Evolutionary conservation across 2,797 vertebrate genomes (phyloP).

Genomic region (Ctenopoma multispine): DNA sequence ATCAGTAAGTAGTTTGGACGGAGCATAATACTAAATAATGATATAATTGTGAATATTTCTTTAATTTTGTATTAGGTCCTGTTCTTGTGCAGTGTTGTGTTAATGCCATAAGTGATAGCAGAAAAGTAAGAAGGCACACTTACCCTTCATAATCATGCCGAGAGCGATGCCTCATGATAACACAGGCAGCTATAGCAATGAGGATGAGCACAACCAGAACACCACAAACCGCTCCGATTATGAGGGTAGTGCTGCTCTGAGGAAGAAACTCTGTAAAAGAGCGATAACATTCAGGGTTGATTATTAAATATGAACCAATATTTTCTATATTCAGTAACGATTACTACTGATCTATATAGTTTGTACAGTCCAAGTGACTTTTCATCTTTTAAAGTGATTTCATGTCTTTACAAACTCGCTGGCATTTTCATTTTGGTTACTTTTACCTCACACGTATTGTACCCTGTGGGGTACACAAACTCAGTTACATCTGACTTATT

Average conservation of each 20-base stretch:
- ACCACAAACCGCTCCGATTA: conserved; percentile 88
- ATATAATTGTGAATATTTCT: too few species aligned
- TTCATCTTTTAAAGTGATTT: too few species aligned
- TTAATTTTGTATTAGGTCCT: too few species aligned
- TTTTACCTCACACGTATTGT: too few species aligned
- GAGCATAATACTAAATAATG: too few species aligned
- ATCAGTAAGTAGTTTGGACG: too few species aligned
- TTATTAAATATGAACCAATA: background rate
- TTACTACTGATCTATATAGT: background rate
- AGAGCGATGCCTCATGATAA: conserved; percentile 86
- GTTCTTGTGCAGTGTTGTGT: background rate
- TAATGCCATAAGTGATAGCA: too few species aligned
- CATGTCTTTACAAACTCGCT: too few species aligned
- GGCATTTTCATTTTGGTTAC: too few species aligned
- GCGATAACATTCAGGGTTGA: conserved; percentile 7
- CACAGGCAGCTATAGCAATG: conserved; percentile 85
- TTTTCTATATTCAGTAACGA: background rate
- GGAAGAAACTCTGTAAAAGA: conserved; percentile 86
- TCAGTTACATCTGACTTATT: too few species aligned
- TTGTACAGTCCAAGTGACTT: background rate
- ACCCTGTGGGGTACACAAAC: too few species aligned
- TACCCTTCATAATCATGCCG: conserved; percentile 93
- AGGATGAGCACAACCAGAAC: conserved; percentile 86
- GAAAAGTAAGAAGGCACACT: conserved; percentile 55
- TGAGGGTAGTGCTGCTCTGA: conserved; percentile 82